These are phyloP conservation scores for Brachymystax lenok DNA, from an alignment of 2,797 vertebrate species.

Conservation along the genomic window DNA sequence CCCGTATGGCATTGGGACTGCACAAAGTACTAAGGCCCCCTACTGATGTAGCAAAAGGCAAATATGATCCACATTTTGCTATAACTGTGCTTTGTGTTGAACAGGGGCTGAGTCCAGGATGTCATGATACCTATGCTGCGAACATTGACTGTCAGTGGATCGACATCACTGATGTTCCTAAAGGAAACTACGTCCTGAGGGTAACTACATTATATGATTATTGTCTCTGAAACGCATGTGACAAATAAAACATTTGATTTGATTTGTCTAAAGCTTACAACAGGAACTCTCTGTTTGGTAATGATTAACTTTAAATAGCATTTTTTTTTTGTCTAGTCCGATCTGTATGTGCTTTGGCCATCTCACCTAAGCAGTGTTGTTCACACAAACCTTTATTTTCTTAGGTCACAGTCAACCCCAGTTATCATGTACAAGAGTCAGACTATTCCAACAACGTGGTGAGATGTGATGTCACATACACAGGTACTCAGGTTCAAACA, in stretches of 20 bases:
- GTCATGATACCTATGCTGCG: constrained; percentile 84
- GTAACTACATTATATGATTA: constrained; percentile 50
- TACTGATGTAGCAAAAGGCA: background rate
- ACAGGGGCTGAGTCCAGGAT: constrained; percentile 85
- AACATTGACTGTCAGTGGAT: constrained; percentile 91
- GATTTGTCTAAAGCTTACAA: background rate
- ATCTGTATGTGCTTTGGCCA: background rate
- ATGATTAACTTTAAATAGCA: background rate
- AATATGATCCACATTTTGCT: background rate
- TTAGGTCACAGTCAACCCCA: constrained; percentile 82
- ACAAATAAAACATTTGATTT: too few species aligned
- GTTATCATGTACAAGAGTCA: constrained; percentile 76
- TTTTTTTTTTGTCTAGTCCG: background rate
- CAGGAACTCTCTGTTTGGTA: background rate
- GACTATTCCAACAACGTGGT: constrained; percentile 84
- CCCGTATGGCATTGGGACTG: background rate
- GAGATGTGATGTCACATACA: constrained; percentile 81
- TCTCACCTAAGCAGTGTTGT: background rate
- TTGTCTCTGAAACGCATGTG: too few species aligned
- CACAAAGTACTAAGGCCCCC: background rate
- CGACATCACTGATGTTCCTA: constrained; percentile 84
- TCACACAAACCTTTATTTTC: background rate
- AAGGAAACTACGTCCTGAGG: constrained; percentile 84
- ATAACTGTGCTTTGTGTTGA: constrained; percentile 23
- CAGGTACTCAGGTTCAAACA: constrained; percentile 77